Conservation (phyloP, 35 echinoderm and acorn worm species). For the Apostichopus californicus region DNA sequence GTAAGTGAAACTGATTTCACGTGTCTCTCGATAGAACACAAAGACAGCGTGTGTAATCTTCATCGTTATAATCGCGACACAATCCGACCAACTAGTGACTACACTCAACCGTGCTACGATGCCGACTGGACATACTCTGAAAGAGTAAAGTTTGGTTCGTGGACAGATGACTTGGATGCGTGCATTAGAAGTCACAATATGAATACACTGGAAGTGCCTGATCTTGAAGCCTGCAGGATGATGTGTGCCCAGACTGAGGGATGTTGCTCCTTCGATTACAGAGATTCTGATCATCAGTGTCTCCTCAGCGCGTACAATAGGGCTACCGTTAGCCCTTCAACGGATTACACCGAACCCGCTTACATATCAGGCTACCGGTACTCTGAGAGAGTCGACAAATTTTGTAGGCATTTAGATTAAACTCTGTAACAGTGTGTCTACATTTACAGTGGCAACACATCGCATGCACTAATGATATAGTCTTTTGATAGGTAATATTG, state of each 20-base stretch:
- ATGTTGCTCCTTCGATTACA: too few species aligned
- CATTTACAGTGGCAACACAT: too few species aligned
- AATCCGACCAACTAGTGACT: not conserved
- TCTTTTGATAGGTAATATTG: too few species aligned
- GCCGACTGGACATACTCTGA: not conserved
- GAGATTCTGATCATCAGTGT: too few species aligned
- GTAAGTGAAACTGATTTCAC: not conserved
- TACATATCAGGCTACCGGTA: slow-evolving; percentile 1
- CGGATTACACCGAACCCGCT: not conserved
- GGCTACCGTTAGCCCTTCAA: not conserved
- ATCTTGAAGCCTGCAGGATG: too few species aligned
- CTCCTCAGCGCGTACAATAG: too few species aligned
- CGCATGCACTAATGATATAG: too few species aligned
- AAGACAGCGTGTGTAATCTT: not conserved
- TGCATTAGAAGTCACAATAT: not conserved
- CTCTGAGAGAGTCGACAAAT: slow-evolving; percentile 1
- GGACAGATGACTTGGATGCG: not conserved
- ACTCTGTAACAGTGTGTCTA: too few species aligned
- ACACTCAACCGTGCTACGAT: not conserved
- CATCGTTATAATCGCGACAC: not conserved
- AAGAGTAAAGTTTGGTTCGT: not conserved
- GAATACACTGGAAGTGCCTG: too few species aligned
- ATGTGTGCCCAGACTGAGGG: too few species aligned
- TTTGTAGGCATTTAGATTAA: not conserved
- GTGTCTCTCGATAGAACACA: not conserved